phyloP scores from a whole-genome alignment of 2,888 invertebrate genomes.

The Chymomyza procnemis region DNA sequence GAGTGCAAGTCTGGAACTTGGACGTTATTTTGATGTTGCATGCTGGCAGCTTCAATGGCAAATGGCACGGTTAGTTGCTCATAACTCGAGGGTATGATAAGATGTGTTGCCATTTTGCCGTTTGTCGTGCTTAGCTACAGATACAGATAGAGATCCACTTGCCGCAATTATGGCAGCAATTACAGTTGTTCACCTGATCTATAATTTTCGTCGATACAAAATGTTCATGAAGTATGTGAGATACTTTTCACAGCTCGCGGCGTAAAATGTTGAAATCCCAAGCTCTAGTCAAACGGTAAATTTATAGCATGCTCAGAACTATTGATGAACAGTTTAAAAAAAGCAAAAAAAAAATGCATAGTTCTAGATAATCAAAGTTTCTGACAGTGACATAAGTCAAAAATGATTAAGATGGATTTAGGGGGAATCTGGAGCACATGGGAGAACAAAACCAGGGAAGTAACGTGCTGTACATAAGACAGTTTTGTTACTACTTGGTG shows the following conservation, averaged over 20 bases:
- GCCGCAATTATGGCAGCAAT: constrained; percentile 63
- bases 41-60: constrained; percentile 52
- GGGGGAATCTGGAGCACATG: too few species aligned
- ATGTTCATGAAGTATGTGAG: constrained; percentile 53
- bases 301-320: not conserved
- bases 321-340: constrained; percentile 37
- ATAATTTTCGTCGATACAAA: constrained; percentile 43
- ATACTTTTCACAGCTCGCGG: constrained; percentile 73
- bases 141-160: constrained; percentile 61
- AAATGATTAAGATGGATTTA: not conserved
- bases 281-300: not conserved
- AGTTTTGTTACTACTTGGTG: too few species aligned
- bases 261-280: not conserved
- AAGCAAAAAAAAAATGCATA: constrained; percentile 7
- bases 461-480: not conserved
- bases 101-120: constrained; percentile 1
- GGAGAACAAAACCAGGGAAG: not conserved
- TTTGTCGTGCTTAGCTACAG: not conserved
- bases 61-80: constrained; percentile 67
- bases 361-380: constrained; percentile 62
- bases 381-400: constrained; percentile 53
- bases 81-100: constrained; percentile 66
- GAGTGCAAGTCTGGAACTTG: not conserved
- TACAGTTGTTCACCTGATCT: constrained; percentile 55
- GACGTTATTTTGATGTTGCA: constrained; percentile 43